A percentile compares a stretch with the other conserved stretches of the same genome.
These are phyloP conservation scores for Agapetus fuscipes DNA, from an alignment of 2,888 invertebrate genomes.

Conservation along the genomic window DNA sequence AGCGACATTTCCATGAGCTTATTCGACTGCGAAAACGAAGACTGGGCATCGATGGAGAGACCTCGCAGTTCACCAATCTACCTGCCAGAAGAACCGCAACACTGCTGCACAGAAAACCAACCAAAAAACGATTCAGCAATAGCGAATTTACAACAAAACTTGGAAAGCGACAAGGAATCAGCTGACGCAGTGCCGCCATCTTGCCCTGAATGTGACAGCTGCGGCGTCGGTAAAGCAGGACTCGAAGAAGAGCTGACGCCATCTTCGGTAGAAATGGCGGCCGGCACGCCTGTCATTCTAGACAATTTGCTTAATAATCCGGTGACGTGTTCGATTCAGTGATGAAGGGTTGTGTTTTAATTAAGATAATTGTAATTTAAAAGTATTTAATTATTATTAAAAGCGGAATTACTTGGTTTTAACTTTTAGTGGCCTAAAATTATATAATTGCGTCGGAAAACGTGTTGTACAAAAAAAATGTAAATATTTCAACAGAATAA, in stretches of 20 bases:
- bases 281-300: conserved; percentile 37
- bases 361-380: too few relatives aligned
- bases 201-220: not conserved
- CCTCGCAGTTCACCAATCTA: not conserved
- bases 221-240: not conserved
- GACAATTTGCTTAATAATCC: conserved; percentile 39
- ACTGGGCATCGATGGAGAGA: conserved; percentile 3
- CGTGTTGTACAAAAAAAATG: too few relatives aligned
- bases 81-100: not conserved
- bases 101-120: not conserved
- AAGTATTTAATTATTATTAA: not conserved
- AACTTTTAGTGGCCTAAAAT: too few relatives aligned
- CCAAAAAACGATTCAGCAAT: not conserved
- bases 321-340: conserved; percentile 32
- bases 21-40: conserved; percentile 15
- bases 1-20: conserved; percentile 16
- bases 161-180: not conserved
- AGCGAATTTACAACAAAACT: not conserved
- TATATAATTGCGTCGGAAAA: too few relatives aligned
- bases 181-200: not conserved
- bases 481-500: too few relatives aligned
- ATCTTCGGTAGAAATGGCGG: conserved; percentile 29
- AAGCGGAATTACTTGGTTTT: too few relatives aligned
- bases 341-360: conserved; percentile 4
- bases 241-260: conserved; percentile 13